Evolutionary conservation across 1,140 invertebrate genomes (phyloP).

Genomic region (Phymastichus coffea): DNA sequence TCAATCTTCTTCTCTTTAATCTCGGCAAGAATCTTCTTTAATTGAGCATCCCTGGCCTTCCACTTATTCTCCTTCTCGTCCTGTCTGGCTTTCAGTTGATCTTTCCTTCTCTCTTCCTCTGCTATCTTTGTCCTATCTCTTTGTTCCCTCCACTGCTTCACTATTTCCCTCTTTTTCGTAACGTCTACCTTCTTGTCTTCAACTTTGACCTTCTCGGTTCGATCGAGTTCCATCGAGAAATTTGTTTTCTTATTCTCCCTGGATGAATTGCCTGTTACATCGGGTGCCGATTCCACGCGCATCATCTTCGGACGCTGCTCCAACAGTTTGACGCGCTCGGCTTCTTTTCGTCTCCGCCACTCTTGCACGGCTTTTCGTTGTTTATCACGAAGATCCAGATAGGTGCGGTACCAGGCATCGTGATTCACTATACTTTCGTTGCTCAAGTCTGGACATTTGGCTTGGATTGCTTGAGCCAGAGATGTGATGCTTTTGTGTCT

Average conservation of each 20-base stretch:
- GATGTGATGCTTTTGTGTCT: conserved; percentile 40
- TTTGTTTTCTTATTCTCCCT: too few relatives aligned
- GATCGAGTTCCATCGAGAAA: too few relatives aligned
- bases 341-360: conserved; percentile 39
- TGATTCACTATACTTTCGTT: conserved; percentile 48
- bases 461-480: conserved; percentile 40
- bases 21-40: conserved; percentile 37
- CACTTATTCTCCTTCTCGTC: conserved; percentile 31
- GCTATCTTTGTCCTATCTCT: conserved; percentile 36
- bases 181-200: conserved; percentile 26
- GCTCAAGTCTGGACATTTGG: conserved; percentile 47
- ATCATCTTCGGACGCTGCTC: neutral
- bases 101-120: conserved; percentile 37
- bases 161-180: conserved; percentile 38
- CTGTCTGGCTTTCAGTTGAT: conserved; percentile 26
- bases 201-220: too few relatives aligned
- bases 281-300: too few relatives aligned
- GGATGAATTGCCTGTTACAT: too few relatives aligned
- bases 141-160: conserved; percentile 45
- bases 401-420: conserved; percentile 52
- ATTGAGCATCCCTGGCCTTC: conserved; percentile 22
- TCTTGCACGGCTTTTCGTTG: conserved; percentile 39
- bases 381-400: conserved; percentile 44
- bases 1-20: conserved; percentile 38
- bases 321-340: neutral